Evolutionary conservation across 2,797 vertebrate species (phyloP).

Genomic region (Gila robusta): DNA sequence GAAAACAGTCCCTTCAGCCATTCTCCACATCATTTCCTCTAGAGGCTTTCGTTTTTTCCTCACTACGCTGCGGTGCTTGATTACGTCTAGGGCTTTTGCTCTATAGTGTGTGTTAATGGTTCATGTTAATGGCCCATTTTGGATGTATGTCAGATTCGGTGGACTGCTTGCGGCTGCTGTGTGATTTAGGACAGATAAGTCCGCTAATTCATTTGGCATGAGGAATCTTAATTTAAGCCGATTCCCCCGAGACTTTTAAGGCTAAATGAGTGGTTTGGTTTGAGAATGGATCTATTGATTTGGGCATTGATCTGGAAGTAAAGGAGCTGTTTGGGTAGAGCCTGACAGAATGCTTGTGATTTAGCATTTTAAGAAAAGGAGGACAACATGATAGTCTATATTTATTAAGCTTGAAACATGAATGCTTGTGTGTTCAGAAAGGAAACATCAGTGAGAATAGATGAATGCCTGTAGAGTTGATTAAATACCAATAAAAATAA

Average conservation of each 20-base stretch:
- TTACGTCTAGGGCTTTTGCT: conserved; percentile 44
- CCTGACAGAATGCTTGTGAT: conserved; percentile 33
- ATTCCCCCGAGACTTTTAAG: conserved; percentile 40
- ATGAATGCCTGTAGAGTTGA: conserved; percentile 46
- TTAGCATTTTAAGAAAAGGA: conserved; percentile 60
- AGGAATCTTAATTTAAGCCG: conserved; percentile 45
- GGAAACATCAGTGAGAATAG: conserved; percentile 46
- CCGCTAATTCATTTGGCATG: conserved; percentile 35
- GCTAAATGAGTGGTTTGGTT: conserved; percentile 37
- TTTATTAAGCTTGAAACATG: conserved; percentile 70
- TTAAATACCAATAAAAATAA: neutral
- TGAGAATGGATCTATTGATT: conserved; percentile 46
- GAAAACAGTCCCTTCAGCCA: conserved; percentile 25
- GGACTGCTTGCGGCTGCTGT: conserved; percentile 41
- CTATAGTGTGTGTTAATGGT: conserved; percentile 58
- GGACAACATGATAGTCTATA: conserved; percentile 45
- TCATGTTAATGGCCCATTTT: conserved; percentile 58
- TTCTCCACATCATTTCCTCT: conserved; percentile 37
- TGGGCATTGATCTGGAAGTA: conserved; percentile 18
- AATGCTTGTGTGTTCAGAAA: conserved; percentile 61
- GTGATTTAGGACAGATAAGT: conserved; percentile 54
- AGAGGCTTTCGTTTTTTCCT: conserved; percentile 28
- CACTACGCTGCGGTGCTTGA: conserved; percentile 28
- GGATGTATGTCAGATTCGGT: conserved; percentile 33
- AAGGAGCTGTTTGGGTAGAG: neutral